A percentile compares a stretch with the other conserved stretches of the same genome.
Evolutionary conservation across 2,113 vertebrate genomes (phyloP).

Genomic region (Crotalus helleri): DNA sequence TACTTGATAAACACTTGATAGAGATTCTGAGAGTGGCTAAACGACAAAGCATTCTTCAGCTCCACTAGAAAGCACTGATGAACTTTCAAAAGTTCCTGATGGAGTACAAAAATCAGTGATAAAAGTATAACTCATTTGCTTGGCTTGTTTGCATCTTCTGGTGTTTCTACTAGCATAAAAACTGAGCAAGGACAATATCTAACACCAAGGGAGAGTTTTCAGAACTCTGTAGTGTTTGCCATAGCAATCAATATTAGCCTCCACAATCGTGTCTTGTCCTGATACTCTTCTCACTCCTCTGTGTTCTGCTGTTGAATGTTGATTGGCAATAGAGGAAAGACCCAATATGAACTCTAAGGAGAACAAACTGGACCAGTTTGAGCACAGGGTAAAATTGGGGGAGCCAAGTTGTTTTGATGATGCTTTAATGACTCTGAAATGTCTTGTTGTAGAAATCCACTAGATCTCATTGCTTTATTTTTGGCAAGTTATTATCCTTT

Average conservation of each 20-base stretch:
- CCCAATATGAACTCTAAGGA: not conserved
- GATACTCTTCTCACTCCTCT: not conserved
- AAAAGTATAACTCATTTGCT: not conserved
- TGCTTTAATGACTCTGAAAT: not conserved
- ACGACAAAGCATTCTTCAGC: conserved; percentile 69
- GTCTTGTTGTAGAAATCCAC: not conserved
- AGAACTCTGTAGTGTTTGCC: not conserved
- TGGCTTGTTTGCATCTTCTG: not conserved
- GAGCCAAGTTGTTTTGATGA: not conserved
- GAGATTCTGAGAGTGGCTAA: conserved; percentile 64
- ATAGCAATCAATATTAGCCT: not conserved
- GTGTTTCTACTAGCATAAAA: not conserved
- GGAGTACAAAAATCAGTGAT: not conserved
- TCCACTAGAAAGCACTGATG: conserved; percentile 78
- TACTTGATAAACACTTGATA: conserved; percentile 84
- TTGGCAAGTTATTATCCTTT: not conserved
- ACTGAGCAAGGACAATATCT: not conserved
- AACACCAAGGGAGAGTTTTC: not conserved
- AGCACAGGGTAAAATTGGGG: not conserved
- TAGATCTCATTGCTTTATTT: not conserved
- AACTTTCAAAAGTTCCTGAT: conserved; percentile 76
- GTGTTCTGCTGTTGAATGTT: not conserved
- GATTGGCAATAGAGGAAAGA: not conserved
- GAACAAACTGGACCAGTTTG: not conserved
- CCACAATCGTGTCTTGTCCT: not conserved